These are phyloP conservation scores for Hipparchia sbordonii DNA, from an alignment of 2,888 invertebrate species.

Conservation along the genomic window DNA sequence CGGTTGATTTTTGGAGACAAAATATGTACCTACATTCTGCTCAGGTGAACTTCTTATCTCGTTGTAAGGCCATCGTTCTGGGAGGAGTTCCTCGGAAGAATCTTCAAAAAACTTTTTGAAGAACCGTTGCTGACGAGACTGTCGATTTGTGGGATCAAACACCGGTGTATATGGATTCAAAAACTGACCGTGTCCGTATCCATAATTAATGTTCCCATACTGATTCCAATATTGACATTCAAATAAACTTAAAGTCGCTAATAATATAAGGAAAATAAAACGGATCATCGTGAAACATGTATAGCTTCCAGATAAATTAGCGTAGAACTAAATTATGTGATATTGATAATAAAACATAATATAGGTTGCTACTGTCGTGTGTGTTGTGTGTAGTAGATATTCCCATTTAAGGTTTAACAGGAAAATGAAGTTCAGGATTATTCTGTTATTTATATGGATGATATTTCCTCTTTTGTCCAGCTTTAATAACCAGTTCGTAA, in stretches of 20 bases:
- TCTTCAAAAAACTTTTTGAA: too few species aligned
- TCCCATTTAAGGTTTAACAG: background rate
- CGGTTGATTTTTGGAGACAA: background rate
- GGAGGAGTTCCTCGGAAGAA: background rate
- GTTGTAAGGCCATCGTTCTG: background rate
- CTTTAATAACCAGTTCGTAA: too few species aligned
- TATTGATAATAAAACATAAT: background rate
- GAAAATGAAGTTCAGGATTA: background rate
- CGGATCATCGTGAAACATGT: slow-evolving; percentile 1
- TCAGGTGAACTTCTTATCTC: background rate
- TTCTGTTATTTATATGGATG: too few species aligned
- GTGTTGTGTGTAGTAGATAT: background rate
- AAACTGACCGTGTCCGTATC: background rate
- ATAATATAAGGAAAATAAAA: background rate
- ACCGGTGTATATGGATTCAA: background rate
- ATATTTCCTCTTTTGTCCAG: too few species aligned
- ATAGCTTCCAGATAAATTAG: background rate
- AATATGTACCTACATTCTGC: background rate
- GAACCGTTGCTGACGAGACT: background rate
- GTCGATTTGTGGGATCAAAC: background rate
- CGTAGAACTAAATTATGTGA: background rate
- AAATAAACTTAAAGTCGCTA: too few species aligned
- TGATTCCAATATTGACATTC: background rate
- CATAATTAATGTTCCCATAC: background rate
- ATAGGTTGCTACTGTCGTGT: background rate